Percentiles rank a stretch among this genome's conserved stretches.
phyloP scores from a whole-genome alignment of 1,140 invertebrate genomes.

The Tetragonula clypearis region DNA sequence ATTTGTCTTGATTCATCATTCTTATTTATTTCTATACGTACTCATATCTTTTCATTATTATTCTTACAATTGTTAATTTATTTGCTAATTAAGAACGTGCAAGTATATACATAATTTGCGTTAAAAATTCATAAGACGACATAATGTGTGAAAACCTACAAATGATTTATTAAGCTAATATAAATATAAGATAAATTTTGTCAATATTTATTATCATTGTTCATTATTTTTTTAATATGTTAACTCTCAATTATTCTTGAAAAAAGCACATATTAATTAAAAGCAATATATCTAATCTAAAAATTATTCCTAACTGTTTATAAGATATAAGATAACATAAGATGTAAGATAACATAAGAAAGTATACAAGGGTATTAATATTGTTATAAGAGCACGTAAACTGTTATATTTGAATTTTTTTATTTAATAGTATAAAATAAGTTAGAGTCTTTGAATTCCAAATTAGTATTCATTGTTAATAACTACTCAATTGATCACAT shows the following conservation, averaged over 20 bases:
- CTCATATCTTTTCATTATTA: background rate
- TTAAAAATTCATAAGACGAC: background rate
- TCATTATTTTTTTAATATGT: background rate
- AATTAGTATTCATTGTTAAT: conserved; percentile 25
- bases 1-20: conserved; percentile 18
- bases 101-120: background rate
- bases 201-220: conserved; percentile 2
- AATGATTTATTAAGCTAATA: background rate
- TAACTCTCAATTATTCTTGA: conserved; percentile 18
- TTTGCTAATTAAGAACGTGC: background rate
- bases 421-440: conserved; percentile 20
- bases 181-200: conserved; percentile 14
- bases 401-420: conserved; percentile 16
- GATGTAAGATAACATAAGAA: conserved; percentile 48
- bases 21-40: background rate
- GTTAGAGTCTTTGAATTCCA: conserved; percentile 9
- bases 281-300: conserved; percentile 36
- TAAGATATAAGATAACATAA: conserved; percentile 29
- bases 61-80: conserved; percentile 1
- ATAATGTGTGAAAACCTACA: background rate
- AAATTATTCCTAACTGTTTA: conserved; percentile 49
- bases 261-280: conserved; percentile 16
- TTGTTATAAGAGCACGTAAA: conserved; percentile 40
- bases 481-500: conserved; percentile 7
- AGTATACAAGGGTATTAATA: conserved; percentile 46